Conservation (phyloP, 35 echinoderm and acorn worm genomes). For the Heliocidaris tuberculata region DNA sequence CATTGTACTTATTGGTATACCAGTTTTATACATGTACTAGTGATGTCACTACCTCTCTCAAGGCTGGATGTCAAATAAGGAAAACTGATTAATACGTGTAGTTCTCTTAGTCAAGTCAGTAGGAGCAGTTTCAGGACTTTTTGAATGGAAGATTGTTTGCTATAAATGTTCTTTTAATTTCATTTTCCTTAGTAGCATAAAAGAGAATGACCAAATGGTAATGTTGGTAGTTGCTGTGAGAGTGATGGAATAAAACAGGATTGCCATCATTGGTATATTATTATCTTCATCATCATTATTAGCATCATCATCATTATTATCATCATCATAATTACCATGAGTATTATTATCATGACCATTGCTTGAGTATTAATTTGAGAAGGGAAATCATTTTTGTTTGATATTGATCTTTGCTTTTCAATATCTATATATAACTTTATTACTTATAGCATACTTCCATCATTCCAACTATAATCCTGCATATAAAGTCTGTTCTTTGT, state of each 20-base stretch:
- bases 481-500: background rate
- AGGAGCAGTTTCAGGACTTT: too few species aligned
- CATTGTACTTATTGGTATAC: too few species aligned
- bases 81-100: too few species aligned
- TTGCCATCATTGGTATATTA: background rate
- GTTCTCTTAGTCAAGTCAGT: too few species aligned
- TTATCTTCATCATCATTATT: too few species aligned
- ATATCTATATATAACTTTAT: too few species aligned
- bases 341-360: background rate
- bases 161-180: background rate
- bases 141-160: background rate
- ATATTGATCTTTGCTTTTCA: too few species aligned
- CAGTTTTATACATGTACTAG: too few species aligned
- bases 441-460: background rate
- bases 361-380: background rate
- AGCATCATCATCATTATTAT: background rate
- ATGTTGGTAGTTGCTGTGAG: background rate
- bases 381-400: background rate
- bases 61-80: too few species aligned
- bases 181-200: background rate
- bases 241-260: background rate
- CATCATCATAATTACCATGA: conserved; percentile 22
- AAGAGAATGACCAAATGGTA: background rate
- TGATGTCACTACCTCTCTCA: too few species aligned
- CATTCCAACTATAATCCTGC: background rate